These are phyloP conservation scores for Cheracebus regulus DNA, from an alignment of 2,797 vertebrate genomes.

Conservation along the genomic window DNA sequence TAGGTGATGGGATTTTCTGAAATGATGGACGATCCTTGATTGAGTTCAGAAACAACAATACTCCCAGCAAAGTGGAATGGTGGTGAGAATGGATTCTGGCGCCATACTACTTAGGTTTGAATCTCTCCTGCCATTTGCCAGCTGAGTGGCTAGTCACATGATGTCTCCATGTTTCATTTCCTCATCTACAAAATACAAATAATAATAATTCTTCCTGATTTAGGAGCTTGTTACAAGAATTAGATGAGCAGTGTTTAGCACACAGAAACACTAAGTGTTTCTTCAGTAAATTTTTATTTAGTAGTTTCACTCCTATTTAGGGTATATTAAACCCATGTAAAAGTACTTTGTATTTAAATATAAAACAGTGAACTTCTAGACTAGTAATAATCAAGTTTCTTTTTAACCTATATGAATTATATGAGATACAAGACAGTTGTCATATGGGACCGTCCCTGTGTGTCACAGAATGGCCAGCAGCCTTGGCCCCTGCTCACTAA, in stretches of 20 bases:
- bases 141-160: background rate
- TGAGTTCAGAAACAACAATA: background rate
- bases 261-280: background rate
- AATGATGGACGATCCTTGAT: background rate
- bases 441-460: background rate
- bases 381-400: background rate
- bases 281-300: background rate
- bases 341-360: slow-evolving; percentile 12
- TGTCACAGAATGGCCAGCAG: background rate
- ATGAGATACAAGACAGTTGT: background rate
- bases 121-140: background rate
- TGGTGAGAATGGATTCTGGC: background rate
- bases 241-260: background rate
- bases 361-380: background rate
- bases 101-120: background rate
- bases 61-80: background rate
- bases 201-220: background rate
- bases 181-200: background rate
- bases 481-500: background rate
- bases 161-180: background rate
- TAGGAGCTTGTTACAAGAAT: background rate
- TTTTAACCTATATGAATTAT: background rate
- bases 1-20: background rate
- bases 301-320: background rate
- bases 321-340: background rate